Percentiles rank a stretch among this genome's conserved stretches.
phyloP scores from a whole-genome alignment of 1,140 invertebrate genomes.

The Calycopis cecrops region DNA sequence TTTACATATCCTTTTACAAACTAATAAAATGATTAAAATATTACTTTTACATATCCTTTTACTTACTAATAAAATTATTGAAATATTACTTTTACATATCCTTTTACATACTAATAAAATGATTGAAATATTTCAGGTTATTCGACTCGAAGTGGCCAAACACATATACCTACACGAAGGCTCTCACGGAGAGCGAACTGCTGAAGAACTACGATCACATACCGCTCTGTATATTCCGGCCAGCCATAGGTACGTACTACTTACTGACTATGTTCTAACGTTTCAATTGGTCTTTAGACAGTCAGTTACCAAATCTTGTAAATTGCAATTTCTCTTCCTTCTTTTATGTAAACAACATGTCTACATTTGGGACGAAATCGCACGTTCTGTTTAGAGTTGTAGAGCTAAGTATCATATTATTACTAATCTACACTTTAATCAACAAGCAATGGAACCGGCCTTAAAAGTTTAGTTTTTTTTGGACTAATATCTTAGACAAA shows the following conservation, averaged over 20 bases:
- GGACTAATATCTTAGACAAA: no score
- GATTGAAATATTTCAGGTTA: constrained; percentile 29
- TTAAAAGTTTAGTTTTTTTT: no score
- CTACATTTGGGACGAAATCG: no score
- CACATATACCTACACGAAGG: constrained; percentile 86
- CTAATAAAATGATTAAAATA: no score
- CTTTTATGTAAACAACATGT: no score
- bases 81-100: not conserved
- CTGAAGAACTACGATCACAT: constrained; percentile 74
- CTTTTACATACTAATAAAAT: constrained; percentile 2
- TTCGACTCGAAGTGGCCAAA: constrained; percentile 80
- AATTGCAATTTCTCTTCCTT: not conserved
- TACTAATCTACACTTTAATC: no score
- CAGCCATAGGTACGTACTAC: constrained; percentile 76
- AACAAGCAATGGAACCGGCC: no score
- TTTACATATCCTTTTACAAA: no score
- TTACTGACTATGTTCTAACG: no score
- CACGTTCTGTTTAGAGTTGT: no score
- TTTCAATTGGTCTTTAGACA: not conserved
- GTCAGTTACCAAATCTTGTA: not conserved
- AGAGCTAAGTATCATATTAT: no score
- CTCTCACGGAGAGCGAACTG: constrained; percentile 80
- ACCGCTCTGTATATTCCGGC: constrained; percentile 81
- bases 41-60: no score
- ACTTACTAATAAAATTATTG: not conserved